Evolutionary conservation across 2,113 vertebrate species (phyloP).

Genomic region (Neolamprologus hecqui): DNA sequence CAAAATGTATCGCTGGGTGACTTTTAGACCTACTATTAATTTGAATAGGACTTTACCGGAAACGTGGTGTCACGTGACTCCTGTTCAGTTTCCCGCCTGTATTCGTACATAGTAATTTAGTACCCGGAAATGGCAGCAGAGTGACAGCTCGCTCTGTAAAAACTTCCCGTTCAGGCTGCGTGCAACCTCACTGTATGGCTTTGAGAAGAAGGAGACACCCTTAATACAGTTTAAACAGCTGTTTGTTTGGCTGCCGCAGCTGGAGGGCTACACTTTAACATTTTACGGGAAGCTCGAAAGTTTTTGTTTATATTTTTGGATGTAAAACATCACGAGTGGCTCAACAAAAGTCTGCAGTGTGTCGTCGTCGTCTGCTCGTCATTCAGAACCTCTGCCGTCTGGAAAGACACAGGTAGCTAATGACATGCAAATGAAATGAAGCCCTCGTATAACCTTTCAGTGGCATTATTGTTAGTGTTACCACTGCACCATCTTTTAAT

Average conservation of each 20-base stretch:
- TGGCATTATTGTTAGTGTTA: neutral
- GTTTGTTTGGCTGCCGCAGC: neutral
- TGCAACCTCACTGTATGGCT: neutral
- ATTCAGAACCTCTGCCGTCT: slow-evolving; percentile 1
- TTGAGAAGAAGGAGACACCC: neutral
- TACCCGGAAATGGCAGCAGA: neutral
- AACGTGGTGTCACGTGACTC: slow-evolving; percentile 2
- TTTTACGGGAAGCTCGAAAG: neutral
- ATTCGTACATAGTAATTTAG: neutral
- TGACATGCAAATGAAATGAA: neutral
- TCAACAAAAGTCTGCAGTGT: neutral
- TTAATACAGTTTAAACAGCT: neutral
- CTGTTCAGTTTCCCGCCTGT: slow-evolving; percentile 29
- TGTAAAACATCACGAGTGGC: neutral
- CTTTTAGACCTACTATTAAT: neutral
- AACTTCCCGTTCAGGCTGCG: neutral
- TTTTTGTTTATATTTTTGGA: neutral
- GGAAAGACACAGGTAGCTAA: slow-evolving; percentile 35
- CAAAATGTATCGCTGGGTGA: neutral
- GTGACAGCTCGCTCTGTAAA: neutral
- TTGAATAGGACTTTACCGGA: neutral
- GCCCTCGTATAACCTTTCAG: neutral
- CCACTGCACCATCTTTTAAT: neutral
- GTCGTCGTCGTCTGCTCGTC: neutral
- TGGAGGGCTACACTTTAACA: neutral